Evolutionary conservation across 2,888 invertebrate species (phyloP), one percentile per base, ranked within the genome.

Genomic region (Malacosoma neustria): DNA sequence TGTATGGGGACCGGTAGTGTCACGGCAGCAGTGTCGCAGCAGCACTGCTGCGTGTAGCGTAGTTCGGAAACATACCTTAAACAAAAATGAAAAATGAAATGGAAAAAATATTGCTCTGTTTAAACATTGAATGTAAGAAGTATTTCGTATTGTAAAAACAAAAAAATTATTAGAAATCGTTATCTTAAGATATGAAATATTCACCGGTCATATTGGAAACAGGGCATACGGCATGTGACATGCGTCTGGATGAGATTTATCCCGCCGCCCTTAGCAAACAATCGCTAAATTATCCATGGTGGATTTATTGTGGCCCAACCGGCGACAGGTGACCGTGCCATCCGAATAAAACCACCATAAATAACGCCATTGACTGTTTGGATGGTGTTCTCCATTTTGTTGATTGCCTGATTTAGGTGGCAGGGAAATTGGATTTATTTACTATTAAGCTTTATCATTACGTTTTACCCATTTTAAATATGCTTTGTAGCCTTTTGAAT

Each of bases 271-370:
- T 58, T 54, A 61, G 65, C 69, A 69, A 70, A 67, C 69, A 72
- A 65, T 65, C 69, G 61, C 58, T 72, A 70, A 75, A 71, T 75
- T 74, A 72, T 73, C 68, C 61, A 57, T 48, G 37, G 30, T 48
- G 61, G 67, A 73, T 73, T 74, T 74, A 74, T 69, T 46, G 48
- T 46, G 41, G 41, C 47, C 43, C 34, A 57, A 54, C 69, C 66
- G 65, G 68, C 65, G 66, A 56, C 57, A 42, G 36, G 43, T 22
- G 22, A 22, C 22, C 22, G 22, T 22, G 22, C 5, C 39, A 44
- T 41, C 45, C 35, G 54, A 51, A 57, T 57, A 50, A 55, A 55
- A 51, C 38, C 45, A 35, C 41, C 44, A 48, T 54, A 52, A 54
- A 60, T 60, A 43, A 45, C 22, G 9, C 22, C 22, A 22, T 22